Evolutionary conservation across 2,888 invertebrate genomes (phyloP).

Genomic region (Plagiodera versicolora): DNA sequence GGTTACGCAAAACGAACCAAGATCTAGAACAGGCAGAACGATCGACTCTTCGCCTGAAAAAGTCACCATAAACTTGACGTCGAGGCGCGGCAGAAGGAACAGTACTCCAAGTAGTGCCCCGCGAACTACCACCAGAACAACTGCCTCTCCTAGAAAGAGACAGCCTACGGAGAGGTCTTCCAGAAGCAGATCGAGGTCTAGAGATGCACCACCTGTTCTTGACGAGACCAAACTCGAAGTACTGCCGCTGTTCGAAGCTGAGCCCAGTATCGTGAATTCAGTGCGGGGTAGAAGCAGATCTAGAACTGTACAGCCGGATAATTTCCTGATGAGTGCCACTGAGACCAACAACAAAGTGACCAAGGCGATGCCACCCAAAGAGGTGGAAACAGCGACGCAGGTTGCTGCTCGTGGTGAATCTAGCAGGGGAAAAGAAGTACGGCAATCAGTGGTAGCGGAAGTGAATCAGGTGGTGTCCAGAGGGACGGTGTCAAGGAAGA

Average conservation of each 20-base stretch:
- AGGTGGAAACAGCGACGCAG: too few species aligned
- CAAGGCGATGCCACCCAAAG: conserved; percentile 32
- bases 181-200: conserved; percentile 28
- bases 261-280: conserved; percentile 44
- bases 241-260: conserved; percentile 50
- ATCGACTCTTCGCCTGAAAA: conserved; percentile 29
- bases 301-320: conserved; percentile 25
- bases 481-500: conserved; percentile 42
- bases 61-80: conserved; percentile 25
- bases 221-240: conserved; percentile 52
- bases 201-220: conserved; percentile 41
- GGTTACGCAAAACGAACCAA: conserved; percentile 9
- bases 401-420: neutral
- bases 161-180: conserved; percentile 12
- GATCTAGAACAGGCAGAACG: conserved; percentile 24
- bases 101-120: conserved; percentile 5
- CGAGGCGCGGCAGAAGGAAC: conserved; percentile 1
- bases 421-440: conserved; percentile 31
- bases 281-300: conserved; percentile 18
- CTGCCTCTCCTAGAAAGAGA: conserved; percentile 10
- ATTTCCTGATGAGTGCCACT: conserved; percentile 39
- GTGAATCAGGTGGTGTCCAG: conserved; percentile 49
- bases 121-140: conserved; percentile 7
- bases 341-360: conserved; percentile 41
- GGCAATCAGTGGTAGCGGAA: conserved; percentile 48